Base-by-base conservation (phyloP, 2,113 vertebrate genomes). In the Regulus satrapa region DNA sequence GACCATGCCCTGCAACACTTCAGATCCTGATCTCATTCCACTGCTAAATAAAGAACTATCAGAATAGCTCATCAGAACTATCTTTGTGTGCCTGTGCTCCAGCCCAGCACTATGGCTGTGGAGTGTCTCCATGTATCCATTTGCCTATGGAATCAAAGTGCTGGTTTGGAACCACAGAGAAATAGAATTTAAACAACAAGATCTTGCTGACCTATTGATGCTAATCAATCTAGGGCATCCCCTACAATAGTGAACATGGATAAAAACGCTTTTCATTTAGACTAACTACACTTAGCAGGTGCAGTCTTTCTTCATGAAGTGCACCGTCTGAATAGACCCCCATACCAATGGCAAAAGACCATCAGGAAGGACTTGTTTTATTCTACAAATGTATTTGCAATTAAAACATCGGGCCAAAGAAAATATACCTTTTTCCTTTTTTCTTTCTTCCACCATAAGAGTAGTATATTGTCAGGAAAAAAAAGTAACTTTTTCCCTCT, bases 41-140 rank as follows among this genome's bases (percentile, higher is more conserved):
- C 51, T 34, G 46, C 62, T 64, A 73, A 88, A 93, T 68, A 89
- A 79, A 69, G n/a, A n/a, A n/a, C n/a, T n/a, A n/a, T n/a, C n/a
- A n/a, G n/a, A n/a, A n/a, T n/a, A n/a, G n/a, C 26, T 54, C 43
- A 62, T 62, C 51, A 86, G 88, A 94, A 58, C 34, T 36, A 84
- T 68, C 28, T 63, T 43, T 49, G 31, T 67, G 45, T 32, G 34
- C 8, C 41, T 32, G 54, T 62, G 58, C 66, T 85, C 36, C 58
- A 81, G 76, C n/a, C 25, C 73, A 64, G 26, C 31, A 32, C 23
- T 0, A 0, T 46, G 34, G 34, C 49, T 68, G 43, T 16, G 8
- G 48, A 75, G n/a, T 16, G 25, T 12, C 28, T 87, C 56, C 67
- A 48, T 4, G 4, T 29, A 43, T 38, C 31, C 0, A 0, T 48